Percentiles rank a stretch among this genome's conserved stretches.
phyloP scores from a whole-genome alignment of 2,113 vertebrate species.

The Saccopteryx bilineata region DNA sequence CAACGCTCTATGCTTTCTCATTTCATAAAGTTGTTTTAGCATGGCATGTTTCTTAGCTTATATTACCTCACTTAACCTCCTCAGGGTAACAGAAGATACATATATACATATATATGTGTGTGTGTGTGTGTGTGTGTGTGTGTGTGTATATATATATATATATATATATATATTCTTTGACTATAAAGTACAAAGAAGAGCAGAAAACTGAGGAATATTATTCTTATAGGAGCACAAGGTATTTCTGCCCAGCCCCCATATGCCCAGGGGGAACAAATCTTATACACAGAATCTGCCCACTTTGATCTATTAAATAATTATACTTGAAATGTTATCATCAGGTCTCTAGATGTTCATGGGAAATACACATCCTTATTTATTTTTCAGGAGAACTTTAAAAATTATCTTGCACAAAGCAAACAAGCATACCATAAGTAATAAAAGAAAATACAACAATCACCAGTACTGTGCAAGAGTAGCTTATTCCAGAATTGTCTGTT shows the following conservation, averaged over 20 bases:
- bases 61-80: neutral
- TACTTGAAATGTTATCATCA: neutral
- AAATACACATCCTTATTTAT: neutral
- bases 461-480: neutral
- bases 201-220: neutral
- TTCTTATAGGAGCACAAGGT: neutral
- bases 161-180: neutral
- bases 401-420: constrained; percentile 29
- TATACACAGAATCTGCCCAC: neutral
- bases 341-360: neutral
- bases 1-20: neutral
- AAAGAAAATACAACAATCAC: neutral
- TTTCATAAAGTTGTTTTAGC: neutral
- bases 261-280: neutral
- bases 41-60: neutral
- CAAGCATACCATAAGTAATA: neutral
- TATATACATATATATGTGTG: neutral
- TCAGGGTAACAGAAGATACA: neutral
- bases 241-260: neutral
- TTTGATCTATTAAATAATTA: constrained; percentile 18
- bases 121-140: too few species aligned
- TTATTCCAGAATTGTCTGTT: neutral
- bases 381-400: neutral
- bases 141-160: too few species aligned
- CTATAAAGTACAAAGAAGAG: neutral